Base-by-base conservation (phyloP, 2,888 invertebrate species). In the Horisme vitalbata region DNA sequence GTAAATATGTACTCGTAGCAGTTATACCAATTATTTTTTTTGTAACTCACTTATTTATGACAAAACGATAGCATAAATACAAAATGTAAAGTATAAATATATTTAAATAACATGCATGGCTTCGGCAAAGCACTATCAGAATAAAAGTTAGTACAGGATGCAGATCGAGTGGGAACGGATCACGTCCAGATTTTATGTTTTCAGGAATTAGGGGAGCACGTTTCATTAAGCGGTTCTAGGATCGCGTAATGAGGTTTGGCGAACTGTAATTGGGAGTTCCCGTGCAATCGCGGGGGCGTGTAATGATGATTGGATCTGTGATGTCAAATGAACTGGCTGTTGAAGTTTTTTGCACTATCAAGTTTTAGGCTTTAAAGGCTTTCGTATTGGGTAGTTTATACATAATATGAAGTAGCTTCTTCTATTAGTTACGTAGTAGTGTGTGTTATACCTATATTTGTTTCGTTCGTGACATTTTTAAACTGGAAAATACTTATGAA, bases 151-250 rank as follows among this genome's bases (percentile, higher is more conserved):
- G 3, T 26, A 10, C 11, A 11, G n/a, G 6, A 10, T 18, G 15
- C 15, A n/a, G 35, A 24, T 33, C 11, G 38, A 32, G 26, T 32
- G 11, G 34, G 20, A 28, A 27, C 31, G 24, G 6, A 45, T 30
- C 53, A 54, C 53, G 53, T 50, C 27, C 49, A 28, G 24, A 33
- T 50, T 50, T 41, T 53, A 44, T 53, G 45, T 45, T 27, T 41
- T 37, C 36, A 24, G 23, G 38, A 36, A 45, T 32, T 34, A 36
- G 35, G 18, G 37, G 12, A 37, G 41, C 34, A 43, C 43, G 43
- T 49, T 49, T 39, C 48, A 49, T 49, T 49, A 45, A 33, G 24
- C 32, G 10, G 15, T 13, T 14, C 27, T 38, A 28, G 35, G 34
- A 20, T 31, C 36, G 6, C 24, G 41, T 43, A 32, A 45, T 45